These are phyloP conservation scores for Cossypha polioptera DNA, from an alignment of 2,797 vertebrate species.

Conservation along the genomic window DNA sequence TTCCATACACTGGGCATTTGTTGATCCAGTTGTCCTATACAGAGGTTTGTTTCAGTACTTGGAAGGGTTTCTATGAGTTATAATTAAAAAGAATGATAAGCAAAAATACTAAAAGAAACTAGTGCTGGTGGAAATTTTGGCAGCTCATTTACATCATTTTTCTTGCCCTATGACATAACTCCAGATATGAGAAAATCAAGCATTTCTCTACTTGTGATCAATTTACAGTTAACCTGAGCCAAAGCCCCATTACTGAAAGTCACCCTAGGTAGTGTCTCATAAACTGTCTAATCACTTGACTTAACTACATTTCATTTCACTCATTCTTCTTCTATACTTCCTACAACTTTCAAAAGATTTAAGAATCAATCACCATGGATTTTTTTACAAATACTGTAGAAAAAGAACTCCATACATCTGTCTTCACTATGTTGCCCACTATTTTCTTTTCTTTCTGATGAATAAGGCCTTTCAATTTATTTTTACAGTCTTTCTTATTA, in stretches of 20 bases:
- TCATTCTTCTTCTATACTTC: neutral
- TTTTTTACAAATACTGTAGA: neutral
- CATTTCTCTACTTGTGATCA: neutral
- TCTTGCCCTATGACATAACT: neutral
- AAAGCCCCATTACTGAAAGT: neutral
- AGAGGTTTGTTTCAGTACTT: neutral
- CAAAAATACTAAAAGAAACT: neutral
- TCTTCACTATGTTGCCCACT: neutral
- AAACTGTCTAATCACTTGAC: neutral
- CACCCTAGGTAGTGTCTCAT: neutral
- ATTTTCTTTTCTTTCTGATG: neutral
- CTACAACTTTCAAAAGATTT: neutral
- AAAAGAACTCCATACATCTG: neutral
- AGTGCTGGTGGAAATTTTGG: neutral
- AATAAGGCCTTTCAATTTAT: neutral
- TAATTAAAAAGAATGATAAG: neutral
- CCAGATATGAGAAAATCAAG: neutral
- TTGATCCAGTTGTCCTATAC: neutral
- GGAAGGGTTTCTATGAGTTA: neutral
- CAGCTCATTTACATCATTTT: neutral
- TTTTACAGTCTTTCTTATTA: neutral
- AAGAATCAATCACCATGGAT: neutral
- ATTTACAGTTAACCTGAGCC: neutral
- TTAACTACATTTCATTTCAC: neutral
- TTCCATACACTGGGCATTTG: neutral